Evolutionary conservation across 2,113 vertebrate genomes (phyloP).

Genomic region (Burhinus oedicnemus): DNA sequence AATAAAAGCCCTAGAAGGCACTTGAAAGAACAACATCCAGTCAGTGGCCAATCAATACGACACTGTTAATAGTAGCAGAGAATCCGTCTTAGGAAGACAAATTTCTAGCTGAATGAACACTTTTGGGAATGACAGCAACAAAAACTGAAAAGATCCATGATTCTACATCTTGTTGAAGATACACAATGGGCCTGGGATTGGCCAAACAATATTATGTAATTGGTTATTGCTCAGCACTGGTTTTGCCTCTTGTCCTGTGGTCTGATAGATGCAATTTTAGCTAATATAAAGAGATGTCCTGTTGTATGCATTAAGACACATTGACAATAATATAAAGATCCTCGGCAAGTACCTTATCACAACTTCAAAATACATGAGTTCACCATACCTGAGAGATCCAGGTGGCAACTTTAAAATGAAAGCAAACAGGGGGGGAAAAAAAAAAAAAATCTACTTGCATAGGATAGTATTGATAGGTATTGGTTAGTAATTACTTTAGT

Average conservation of each 20-base stretch:
- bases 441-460: not conserved
- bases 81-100: not conserved
- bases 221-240: not conserved
- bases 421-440: not conserved
- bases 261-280: not conserved
- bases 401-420: not conserved
- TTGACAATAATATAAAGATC: not conserved
- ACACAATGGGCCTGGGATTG: not conserved
- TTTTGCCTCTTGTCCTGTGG: not conserved
- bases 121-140: not conserved
- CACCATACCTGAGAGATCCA: not conserved
- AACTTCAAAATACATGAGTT: not conserved
- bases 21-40: not conserved
- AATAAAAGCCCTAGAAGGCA: not conserved
- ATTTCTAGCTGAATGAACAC: not conserved
- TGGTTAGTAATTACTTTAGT: not conserved
- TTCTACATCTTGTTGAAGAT: not conserved
- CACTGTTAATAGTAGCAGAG: not conserved
- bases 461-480: not conserved
- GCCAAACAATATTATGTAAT: not conserved
- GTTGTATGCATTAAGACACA: not conserved
- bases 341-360: not conserved
- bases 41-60: not conserved
- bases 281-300: not conserved
- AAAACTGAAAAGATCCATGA: not conserved